A percentile compares a stretch with the other conserved stretches of the same genome.
These are phyloP conservation scores for Neomorphus geoffroyi DNA, from an alignment of 2,797 vertebrate species.

Conservation along the genomic window DNA sequence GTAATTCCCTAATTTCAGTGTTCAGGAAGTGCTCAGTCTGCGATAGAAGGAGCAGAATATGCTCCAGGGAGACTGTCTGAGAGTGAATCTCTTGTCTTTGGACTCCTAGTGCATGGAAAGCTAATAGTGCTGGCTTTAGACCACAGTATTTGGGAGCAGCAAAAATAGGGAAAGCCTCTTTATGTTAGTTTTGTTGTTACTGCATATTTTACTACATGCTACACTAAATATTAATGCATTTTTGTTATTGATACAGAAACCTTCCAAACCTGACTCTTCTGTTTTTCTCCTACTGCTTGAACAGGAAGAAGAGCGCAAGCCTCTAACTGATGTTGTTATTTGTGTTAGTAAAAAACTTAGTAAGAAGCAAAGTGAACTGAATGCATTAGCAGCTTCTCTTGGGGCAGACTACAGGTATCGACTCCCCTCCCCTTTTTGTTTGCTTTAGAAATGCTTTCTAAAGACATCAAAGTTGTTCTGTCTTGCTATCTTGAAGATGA, in stretches of 20 bases:
- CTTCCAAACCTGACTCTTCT: neutral
- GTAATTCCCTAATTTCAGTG: neutral
- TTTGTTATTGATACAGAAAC: neutral
- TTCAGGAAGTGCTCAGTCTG: neutral
- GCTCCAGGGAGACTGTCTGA: neutral
- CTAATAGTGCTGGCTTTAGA: neutral
- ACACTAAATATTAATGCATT: neutral
- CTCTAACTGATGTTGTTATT: constrained; percentile 84
- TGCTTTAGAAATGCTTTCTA: neutral
- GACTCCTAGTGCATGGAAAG: neutral
- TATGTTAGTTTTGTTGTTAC: neutral
- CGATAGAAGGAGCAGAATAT: neutral
- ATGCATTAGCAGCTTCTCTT: constrained; percentile 89
- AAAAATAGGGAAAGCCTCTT: neutral
- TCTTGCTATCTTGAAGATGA: neutral
- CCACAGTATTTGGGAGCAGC: neutral
- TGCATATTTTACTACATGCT: neutral
- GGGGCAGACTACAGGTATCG: constrained; percentile 95
- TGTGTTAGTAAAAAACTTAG: constrained; percentile 94
- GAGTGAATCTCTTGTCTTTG: neutral
- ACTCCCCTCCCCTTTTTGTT: no score
- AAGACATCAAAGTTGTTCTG: neutral
- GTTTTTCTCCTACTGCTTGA: neutral
- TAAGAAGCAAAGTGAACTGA: constrained; percentile 91
- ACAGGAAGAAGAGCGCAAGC: constrained; percentile 76